Conservation (phyloP, 2,113 vertebrate species). For the Pelobates fuscus region DNA sequence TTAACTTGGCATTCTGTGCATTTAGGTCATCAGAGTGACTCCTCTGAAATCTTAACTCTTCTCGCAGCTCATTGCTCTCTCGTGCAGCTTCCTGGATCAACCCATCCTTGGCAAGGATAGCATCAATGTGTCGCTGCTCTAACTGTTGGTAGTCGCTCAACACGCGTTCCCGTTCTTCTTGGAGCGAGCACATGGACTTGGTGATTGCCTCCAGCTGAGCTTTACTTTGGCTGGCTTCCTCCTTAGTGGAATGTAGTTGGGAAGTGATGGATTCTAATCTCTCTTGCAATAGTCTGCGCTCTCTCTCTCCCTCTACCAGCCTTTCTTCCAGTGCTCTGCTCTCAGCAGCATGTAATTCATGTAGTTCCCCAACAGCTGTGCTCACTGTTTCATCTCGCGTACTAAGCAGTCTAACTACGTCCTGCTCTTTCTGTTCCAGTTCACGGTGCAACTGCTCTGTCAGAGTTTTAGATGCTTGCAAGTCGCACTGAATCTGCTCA, state of each 20-base stretch:
- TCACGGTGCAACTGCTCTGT: constrained; percentile 78
- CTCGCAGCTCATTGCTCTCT: constrained; percentile 89
- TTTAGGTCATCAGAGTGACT: constrained; percentile 86
- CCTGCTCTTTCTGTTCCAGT: constrained; percentile 80
- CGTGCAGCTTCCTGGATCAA: constrained; percentile 91
- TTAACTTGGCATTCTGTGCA: constrained; percentile 88
- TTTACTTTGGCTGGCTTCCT: constrained; percentile 76
- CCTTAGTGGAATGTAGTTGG: constrained; percentile 68
- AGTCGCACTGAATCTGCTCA: constrained; percentile 85
- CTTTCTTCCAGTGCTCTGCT: constrained; percentile 74
- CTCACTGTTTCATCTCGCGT: constrained; percentile 84
- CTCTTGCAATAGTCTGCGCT: constrained; percentile 69
- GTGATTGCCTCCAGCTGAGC: constrained; percentile 83
- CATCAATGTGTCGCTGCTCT: constrained; percentile 84
- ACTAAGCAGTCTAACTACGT: constrained; percentile 80
- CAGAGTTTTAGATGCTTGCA: constrained; percentile 79
- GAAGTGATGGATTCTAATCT: constrained; percentile 70
- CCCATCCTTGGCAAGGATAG: constrained; percentile 88
- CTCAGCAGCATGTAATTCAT: constrained; percentile 78
- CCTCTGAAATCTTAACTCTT: constrained; percentile 81
- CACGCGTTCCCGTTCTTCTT: constrained; percentile 87
- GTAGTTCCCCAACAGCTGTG: constrained; percentile 68
- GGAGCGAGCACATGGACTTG: constrained; percentile 92
- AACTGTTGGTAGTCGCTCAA: constrained; percentile 84
- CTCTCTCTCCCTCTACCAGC: constrained; percentile 70